These are phyloP conservation scores for Zaprionus vittiger DNA, from an alignment of 1,140 invertebrate species.

Conservation along the genomic window DNA sequence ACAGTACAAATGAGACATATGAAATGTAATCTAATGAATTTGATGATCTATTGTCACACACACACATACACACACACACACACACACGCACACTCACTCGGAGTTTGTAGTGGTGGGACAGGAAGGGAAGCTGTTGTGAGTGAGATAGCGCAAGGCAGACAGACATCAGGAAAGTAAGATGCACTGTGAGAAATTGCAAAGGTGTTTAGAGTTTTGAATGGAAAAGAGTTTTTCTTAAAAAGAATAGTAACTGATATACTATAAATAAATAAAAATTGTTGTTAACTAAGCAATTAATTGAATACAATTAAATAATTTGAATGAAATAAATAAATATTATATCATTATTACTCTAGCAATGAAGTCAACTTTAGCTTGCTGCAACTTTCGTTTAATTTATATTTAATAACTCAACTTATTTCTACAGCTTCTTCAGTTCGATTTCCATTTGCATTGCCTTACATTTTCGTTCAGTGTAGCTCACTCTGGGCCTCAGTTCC, in stretches of 20 bases:
- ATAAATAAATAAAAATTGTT: too few species aligned
- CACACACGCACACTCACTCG: not conserved
- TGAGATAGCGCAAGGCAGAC: not conserved
- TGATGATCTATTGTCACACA: constrained; percentile 76
- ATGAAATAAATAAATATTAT: too few species aligned
- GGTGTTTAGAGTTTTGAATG: not conserved
- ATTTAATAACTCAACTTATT: not conserved
- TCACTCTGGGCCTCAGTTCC: constrained; percentile 13
- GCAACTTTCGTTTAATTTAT: too few species aligned
- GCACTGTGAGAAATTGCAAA: constrained; percentile 1
- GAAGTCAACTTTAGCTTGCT: too few species aligned
- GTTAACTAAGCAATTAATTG: too few species aligned
- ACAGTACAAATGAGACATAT: constrained; percentile 67
- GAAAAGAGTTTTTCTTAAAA: too few species aligned
- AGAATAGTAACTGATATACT: too few species aligned
- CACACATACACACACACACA: constrained; percentile 13
- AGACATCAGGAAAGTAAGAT: not conserved
- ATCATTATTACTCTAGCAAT: too few species aligned
- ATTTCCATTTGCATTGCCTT: too few species aligned
- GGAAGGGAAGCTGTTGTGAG: not conserved
- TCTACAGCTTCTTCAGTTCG: not conserved
- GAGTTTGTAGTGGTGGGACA: not conserved
- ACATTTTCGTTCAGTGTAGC: not conserved
- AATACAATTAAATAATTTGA: too few species aligned
- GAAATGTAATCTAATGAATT: constrained; percentile 81